A percentile compares a stretch with the other conserved stretches of the same genome.
phyloP scores from a whole-genome alignment of 2,797 vertebrate species.

The Margarornis squamiger region DNA sequence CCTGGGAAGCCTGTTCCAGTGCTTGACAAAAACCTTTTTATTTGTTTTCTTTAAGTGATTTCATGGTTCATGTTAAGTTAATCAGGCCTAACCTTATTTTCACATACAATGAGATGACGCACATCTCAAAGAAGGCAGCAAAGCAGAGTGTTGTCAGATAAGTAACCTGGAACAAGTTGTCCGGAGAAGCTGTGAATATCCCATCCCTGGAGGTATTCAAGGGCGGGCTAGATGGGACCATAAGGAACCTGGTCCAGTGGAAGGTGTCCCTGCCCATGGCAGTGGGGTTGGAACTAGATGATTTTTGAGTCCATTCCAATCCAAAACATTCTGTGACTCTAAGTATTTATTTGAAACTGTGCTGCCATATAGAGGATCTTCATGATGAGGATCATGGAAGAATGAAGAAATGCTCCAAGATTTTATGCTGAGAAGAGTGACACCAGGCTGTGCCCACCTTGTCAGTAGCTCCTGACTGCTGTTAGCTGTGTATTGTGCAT shows the following conservation, averaged over 20 bases:
- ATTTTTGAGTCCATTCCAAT: neutral
- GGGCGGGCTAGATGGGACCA: neutral
- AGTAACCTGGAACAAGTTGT: neutral
- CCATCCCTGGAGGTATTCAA: neutral
- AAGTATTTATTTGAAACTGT: neutral
- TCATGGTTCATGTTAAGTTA: neutral
- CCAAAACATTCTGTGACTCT: neutral
- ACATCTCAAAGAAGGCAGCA: neutral
- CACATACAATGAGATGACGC: neutral
- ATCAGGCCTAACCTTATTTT: neutral
- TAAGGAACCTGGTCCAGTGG: neutral
- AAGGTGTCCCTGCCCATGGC: neutral
- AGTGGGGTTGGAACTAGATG: neutral
- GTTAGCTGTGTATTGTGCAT: fast-evolving
- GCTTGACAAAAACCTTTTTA: neutral
- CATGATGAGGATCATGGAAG: neutral
- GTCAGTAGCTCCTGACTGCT: neutral
- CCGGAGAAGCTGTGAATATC: neutral
- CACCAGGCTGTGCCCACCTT: fast-evolving
- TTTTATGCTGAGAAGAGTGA: neutral
- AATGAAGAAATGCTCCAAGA: neutral
- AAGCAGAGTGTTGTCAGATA: neutral
- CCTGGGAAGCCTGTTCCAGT: neutral
- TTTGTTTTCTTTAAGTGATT: neutral
- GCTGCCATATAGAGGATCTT: neutral